Evolutionary conservation across 2,888 invertebrate species (phyloP).

Genomic region (Carcina quercana): DNA sequence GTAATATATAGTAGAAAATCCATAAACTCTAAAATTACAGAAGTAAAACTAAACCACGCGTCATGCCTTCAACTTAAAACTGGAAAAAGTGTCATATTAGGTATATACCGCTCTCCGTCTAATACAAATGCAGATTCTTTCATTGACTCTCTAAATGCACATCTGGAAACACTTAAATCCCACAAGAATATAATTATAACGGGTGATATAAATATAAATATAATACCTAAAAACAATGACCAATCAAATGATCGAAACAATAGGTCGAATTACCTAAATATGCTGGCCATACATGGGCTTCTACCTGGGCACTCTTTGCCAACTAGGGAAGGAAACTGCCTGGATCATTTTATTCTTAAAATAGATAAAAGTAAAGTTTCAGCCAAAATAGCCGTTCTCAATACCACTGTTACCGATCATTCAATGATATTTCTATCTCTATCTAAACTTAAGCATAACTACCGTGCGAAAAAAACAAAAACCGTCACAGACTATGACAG

Average conservation of each 20-base stretch:
- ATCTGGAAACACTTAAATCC: slow-evolving; percentile 1
- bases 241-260: slow-evolving; percentile 1
- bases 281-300: slow-evolving; percentile 2
- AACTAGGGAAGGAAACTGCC: slow-evolving; percentile 4
- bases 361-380: neutral
- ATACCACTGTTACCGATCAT: neutral
- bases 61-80: neutral
- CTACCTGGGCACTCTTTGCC: slow-evolving; percentile 4
- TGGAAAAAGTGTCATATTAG: neutral
- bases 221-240: slow-evolving; percentile 1
- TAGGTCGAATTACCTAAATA: slow-evolving; percentile 3
- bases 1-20: neutral
- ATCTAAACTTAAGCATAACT: neutral
- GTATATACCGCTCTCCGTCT: slow-evolving; percentile 1
- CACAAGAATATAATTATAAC: slow-evolving; percentile 1
- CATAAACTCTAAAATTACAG: neutral
- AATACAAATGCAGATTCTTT: neutral
- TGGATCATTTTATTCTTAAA: slow-evolving; percentile 8
- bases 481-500: neutral
- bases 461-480: neutral
- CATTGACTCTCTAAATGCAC: neutral
- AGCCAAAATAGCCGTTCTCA: slow-evolving; percentile 3
- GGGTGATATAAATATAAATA: slow-evolving; percentile 7
- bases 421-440: neutral
- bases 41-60: slow-evolving; percentile 1